phyloP scores from a whole-genome alignment of 2,888 invertebrate species.

The Drosophila lacicola region DNA sequence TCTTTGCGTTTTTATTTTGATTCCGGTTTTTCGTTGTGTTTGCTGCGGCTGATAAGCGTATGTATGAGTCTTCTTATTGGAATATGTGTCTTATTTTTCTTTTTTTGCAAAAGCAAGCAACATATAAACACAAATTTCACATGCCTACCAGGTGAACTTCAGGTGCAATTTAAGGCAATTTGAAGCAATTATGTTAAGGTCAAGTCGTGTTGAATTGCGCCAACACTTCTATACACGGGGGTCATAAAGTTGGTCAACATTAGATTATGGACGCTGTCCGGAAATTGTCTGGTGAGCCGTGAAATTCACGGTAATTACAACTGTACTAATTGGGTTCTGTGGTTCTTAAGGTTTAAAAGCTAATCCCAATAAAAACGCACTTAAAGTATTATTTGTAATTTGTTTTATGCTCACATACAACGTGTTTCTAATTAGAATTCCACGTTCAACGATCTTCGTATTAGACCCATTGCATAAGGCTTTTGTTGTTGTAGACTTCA shows the following conservation, averaged over 20 bases:
- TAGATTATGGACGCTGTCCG: conserved; percentile 31
- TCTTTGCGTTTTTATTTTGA: conserved; percentile 68
- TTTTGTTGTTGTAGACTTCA: conserved; percentile 5
- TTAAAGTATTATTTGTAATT: conserved; percentile 5
- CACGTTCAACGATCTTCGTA: not conserved
- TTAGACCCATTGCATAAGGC: conserved; percentile 6
- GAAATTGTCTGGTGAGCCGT: conserved; percentile 31
- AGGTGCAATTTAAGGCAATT: conserved; percentile 59
- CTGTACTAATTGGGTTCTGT: conserved; percentile 13
- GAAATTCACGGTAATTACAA: conserved; percentile 18
- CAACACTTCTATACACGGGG: conserved; percentile 45
- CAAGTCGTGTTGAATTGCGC: conserved; percentile 52
- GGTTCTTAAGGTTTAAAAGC: not conserved
- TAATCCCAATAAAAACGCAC: conserved; percentile 5
- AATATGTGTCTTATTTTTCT: conserved; percentile 27
- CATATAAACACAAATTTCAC: conserved; percentile 46
- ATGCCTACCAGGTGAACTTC: conserved; percentile 55
- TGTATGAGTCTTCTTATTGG: conserved; percentile 41
- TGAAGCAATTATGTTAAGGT: conserved; percentile 56
- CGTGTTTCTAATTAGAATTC: not conserved
- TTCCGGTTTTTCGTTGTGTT: conserved; percentile 73
- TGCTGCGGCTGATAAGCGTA: conserved; percentile 61
- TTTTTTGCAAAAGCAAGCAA: conserved; percentile 24
- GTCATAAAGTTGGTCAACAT: conserved; percentile 43
- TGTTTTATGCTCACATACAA: conserved; percentile 3